Conservation (phyloP, 2,797 vertebrate species). For the Rhynchonycteris naso region DNA sequence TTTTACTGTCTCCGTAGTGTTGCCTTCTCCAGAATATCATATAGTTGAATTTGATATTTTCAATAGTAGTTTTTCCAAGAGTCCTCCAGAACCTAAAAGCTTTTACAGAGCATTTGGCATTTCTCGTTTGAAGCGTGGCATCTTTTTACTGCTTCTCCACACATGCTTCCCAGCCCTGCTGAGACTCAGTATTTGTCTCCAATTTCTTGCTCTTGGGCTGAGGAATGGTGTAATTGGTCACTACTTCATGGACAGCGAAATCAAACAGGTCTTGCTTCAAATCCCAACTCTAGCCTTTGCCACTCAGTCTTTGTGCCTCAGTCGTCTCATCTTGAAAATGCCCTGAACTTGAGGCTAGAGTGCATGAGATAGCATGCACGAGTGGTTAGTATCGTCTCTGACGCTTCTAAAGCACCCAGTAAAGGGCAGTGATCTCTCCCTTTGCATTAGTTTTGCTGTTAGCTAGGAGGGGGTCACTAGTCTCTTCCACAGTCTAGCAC, state of each 20-base stretch:
- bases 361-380: rapidly evolving
- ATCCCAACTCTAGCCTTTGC: neutral
- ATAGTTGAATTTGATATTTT: neutral
- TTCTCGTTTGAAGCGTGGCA: neutral
- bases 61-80: neutral
- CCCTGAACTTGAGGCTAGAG: neutral
- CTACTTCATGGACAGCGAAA: rapidly evolving
- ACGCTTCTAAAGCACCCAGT: neutral
- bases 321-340: neutral
- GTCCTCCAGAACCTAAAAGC: neutral
- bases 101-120: neutral
- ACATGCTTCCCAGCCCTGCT: neutral
- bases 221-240: rapidly evolving
- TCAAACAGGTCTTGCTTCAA: neutral
- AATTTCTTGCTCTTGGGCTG: neutral
- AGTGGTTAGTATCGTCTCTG: neutral
- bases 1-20: neutral
- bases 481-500: neutral
- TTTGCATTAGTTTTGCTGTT: neutral
- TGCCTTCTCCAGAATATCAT: neutral
- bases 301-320: neutral
- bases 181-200: neutral
- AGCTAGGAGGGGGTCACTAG: neutral
- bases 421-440: neutral
- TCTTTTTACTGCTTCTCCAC: neutral